Evolutionary conservation across 2,888 invertebrate genomes (phyloP).

Genomic region (Leptinotarsa haldemani): DNA sequence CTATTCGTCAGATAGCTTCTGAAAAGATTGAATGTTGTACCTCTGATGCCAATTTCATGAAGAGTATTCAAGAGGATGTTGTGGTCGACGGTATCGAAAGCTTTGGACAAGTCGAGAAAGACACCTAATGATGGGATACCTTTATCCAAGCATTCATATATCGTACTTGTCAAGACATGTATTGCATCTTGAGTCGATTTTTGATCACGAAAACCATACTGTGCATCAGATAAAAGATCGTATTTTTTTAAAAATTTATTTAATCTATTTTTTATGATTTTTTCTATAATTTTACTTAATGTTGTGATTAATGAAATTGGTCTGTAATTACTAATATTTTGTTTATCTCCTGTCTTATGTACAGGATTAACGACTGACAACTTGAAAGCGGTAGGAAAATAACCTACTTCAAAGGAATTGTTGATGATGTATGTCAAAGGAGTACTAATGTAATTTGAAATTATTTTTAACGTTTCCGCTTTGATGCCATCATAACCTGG

Average conservation of each 20-base stretch:
- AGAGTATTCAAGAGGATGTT: constrained; percentile 17
- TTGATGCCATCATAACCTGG: too few species aligned
- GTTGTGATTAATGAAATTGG: constrained; percentile 36
- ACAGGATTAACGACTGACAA: constrained; percentile 32
- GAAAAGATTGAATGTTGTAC: constrained; percentile 21
- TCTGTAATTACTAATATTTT: constrained; percentile 32
- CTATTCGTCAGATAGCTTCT: constrained; percentile 28
- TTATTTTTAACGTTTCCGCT: too few species aligned
- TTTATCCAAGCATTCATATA: constrained; percentile 26
- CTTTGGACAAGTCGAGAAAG: constrained; percentile 33
- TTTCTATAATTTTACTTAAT: constrained; percentile 44
- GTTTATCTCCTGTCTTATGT: constrained; percentile 34
- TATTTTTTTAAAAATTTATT: constrained; percentile 24
- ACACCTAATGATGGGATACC: constrained; percentile 21
- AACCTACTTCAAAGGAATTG: constrained; percentile 17
- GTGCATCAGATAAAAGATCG: constrained; percentile 26
- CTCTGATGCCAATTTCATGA: constrained; percentile 10
- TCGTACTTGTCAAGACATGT: constrained; percentile 21
- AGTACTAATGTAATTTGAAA: too few species aligned
- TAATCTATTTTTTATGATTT: constrained; percentile 37
- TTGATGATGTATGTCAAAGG: constrained; percentile 8
- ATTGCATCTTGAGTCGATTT: constrained; percentile 31
- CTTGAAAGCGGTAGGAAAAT: constrained; percentile 20
- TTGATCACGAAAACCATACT: constrained; percentile 29
- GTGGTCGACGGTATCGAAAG: too few species aligned